Conservation (phyloP, 2,113 vertebrate genomes). For the Gracilinanus agilis region DNA sequence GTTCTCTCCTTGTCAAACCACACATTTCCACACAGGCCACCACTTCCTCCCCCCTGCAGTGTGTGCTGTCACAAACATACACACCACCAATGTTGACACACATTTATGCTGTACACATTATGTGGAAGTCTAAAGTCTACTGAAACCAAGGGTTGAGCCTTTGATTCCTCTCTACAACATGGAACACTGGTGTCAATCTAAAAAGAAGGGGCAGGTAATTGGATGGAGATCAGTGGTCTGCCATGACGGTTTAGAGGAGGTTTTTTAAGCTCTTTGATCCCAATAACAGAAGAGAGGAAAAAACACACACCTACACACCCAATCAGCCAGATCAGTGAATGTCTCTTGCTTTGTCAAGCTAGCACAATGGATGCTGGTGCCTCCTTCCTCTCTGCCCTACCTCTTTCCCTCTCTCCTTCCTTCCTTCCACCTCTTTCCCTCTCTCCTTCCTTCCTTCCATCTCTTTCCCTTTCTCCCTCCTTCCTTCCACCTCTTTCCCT, state of each 20-base stretch:
- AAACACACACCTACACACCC: neutral
- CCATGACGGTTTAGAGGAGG: conserved; percentile 35
- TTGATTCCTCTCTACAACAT: neutral
- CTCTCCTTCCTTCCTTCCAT: no score
- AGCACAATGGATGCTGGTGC: no score
- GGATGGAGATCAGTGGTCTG: conserved; percentile 13
- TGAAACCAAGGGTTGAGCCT: accelerated
- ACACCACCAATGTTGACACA: accelerated
- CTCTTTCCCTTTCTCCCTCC: no score
- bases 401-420: no score
- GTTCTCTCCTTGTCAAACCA: neutral
- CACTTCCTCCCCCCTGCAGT: neutral
- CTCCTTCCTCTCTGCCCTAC: no score
- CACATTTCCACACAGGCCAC: neutral
- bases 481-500: neutral
- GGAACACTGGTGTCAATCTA: neutral
- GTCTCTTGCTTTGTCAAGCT: neutral
- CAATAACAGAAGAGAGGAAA: conserved; percentile 50
- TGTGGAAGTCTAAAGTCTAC: neutral
- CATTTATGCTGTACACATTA: accelerated
- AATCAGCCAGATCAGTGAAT: conserved; percentile 32
- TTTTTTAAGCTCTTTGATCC: conserved; percentile 52
- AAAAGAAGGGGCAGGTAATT: conserved; percentile 4
- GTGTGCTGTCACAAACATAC: accelerated
- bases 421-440: no score